Base-by-base conservation (phyloP, 2,888 invertebrate genomes). In the Drosophila meridionalis region DNA sequence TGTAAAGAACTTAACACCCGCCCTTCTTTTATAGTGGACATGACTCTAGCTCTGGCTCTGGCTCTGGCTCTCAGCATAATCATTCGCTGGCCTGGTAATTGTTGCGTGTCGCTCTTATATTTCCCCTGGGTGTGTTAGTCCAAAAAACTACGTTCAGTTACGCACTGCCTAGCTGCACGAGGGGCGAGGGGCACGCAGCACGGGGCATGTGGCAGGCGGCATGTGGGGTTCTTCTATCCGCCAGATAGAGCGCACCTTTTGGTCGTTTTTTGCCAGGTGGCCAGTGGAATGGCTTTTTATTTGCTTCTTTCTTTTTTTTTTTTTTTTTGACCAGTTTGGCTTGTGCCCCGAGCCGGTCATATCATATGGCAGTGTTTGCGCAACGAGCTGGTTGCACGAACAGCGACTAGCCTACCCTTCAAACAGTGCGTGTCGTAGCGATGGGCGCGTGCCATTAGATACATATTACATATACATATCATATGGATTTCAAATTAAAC, bases 71-170 rank as follows among this genome's bases (percentile, higher is more conserved):
- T 72, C 79, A 72, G 62, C 72, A 79, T 78, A 65, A 72, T 82
- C 78, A 81, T 70, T 73, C 69, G 38, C 56, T 57, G 63, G 47
- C 62, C 64, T 72, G 77, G 79, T 79, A 85, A 85, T 85, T 85
- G 88, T 85, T 80, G 85, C 85, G 83, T 85, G 86, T 78, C 83
- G 66, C 74, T 87, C 87, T 85, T 85, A 78, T 81, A 83, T 85
- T 85, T 85, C 85, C 86, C 85, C 81, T 69, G 85, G 88, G 88
- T 73, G 83, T 85, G 85, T 82, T 83, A 75, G 68, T 69, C 69
- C 69, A 69, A 56, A 56, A 52, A 63, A 52, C 78, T 64, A 65
- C 62, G 68, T 56, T 77, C 58, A 64, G 63, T 63, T 78, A 80
- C 76, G 68, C 77, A 74, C 52, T 70, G 75, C 20, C 52, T 55